Base-by-base conservation (phyloP, 2,888 invertebrate genomes). In the Quadroppia sp. region DNA sequence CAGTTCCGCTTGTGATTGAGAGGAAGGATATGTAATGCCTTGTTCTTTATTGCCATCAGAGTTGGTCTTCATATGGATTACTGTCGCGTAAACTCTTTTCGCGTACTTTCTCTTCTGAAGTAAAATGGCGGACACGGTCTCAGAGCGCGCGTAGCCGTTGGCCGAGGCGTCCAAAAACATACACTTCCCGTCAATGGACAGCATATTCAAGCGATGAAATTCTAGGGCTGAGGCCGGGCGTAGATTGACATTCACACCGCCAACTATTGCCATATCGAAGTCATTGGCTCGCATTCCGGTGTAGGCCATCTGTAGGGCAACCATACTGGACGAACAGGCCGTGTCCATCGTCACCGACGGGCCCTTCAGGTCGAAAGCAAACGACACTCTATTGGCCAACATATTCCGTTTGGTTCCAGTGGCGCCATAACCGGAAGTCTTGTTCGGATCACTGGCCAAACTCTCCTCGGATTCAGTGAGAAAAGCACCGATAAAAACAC, bases 261-360 rank as follows among this genome's bases (percentile, higher is more conserved):
- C 96, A 17, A 99, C 94, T 76, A 99, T 85, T 30, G 98, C 98
- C 9, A 94, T 88, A 81, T 98, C 96, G 84, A 95, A 96, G 81
- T 91, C 90, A n/a, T 94, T 95, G 61, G 87, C 84, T 78, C 89
- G 87, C 80, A 96, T 92, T 45, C 93, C 90, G 4, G 85, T 83
- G 74, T 89, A 86, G 3, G 93, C 94, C 71, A 93, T 91, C 81
- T 95, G 89, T 81, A 98, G 84, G 23, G 94, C 97, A 81, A 91
- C 88, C 82, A 96, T 84, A 77, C 94, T 92, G 80, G 96, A 96
- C 0, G 97, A 96, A 83, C 98, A 99, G 7, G 97, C 98, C 1
- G 98, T 97, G 84, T 99, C 98, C 64, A 98, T 85, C 42, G 94
- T 90, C 83, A 90, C 95, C 82, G 96, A 96, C 9, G 98, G 98